Base-by-base conservation (phyloP, 2,113 vertebrate species). In the Onychostoma macrolepis region DNA sequence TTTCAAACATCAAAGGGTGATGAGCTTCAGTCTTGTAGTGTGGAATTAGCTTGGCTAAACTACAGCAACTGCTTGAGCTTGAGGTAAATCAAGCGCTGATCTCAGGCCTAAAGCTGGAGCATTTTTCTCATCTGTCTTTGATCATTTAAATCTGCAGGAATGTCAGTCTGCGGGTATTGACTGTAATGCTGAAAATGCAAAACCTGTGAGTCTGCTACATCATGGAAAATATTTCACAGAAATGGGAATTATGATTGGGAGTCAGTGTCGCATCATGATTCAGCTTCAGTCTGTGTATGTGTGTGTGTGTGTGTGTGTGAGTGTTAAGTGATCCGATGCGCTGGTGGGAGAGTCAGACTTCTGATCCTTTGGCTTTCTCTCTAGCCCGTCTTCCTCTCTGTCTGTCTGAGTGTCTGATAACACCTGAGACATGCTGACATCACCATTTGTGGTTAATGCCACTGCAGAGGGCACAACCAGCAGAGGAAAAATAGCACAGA, bases 391-490 rank as follows among this genome's bases (percentile, higher is more conserved):
- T 58, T 79, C 19, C 48, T 79, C 30, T 79, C 48, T 53, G 28
- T 6, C 71, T 30, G 36, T 67, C 41, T 86, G 56, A 24, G 17
- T 41, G 28, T 84, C 41, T 63, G 19, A 38, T 58, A 80, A 69
- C 30, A 75, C 33, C 56, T 67, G 28, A 36, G 50, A 79, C 56
- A 43, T 67, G 24, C 43, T 67, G 13, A 82, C 72, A 69, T 89
- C 81, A 53, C 67, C 58, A 28, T 65, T 76, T 86, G 80, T 63
- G 80, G 81, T 89, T 89, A 56, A 65, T 80, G 75, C 28, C 63
- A 72, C 36, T 80, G 36, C 26, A 79, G 63, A 41, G 41, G 56
- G n/a, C 41, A 72, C 13, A 30, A 28, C n/a, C 19, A 53, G 72
- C 50, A 72, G 26, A 13, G 48, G 61, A 72, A 26, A 83, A 83